phyloP scores from a whole-genome alignment of 2,888 invertebrate genomes.

The Cloeon dipterum region DNA sequence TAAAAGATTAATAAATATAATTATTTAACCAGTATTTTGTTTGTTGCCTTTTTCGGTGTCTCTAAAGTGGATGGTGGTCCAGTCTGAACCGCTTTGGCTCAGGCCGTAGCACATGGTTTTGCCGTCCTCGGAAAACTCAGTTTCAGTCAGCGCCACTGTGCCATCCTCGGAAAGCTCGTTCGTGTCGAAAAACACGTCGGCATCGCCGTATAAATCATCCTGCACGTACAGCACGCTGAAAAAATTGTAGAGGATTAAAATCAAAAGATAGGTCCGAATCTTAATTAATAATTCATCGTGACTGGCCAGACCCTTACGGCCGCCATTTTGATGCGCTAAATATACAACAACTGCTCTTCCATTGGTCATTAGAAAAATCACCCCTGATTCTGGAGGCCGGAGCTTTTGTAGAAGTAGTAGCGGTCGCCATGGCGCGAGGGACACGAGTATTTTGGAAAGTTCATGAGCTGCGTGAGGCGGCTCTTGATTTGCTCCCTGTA shows the following conservation, averaged over 20 bases:
- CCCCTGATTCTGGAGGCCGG: conserved; percentile 93
- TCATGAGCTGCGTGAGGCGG: conserved; percentile 75
- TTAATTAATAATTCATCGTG: no score
- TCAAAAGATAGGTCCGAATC: no score
- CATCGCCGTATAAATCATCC: conserved; percentile 49
- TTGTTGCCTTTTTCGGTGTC: conserved; percentile 40
- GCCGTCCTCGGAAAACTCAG: conserved; percentile 75
- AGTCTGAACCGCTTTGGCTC: conserved; percentile 86
- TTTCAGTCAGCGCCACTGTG: conserved; percentile 52
- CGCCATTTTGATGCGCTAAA: no score
- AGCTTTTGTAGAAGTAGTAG: conserved; percentile 84
- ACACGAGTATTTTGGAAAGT: conserved; percentile 87
- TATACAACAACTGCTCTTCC: no score
- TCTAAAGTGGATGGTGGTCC: conserved; percentile 74
- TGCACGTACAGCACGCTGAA: conserved; percentile 75
- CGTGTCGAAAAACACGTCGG: conserved; percentile 81
- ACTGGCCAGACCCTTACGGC: no score
- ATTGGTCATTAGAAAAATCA: conserved; percentile 15
- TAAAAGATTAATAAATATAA: conserved; percentile 4
- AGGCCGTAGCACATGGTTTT: conserved; percentile 74
- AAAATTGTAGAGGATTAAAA: conserved; percentile 7
- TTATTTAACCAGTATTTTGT: conserved; percentile 14
- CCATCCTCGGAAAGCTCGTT: conserved; percentile 82
- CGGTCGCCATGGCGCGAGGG: conserved; percentile 58
- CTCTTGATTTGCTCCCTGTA: conserved; percentile 47